Conservation (phyloP, 2,888 invertebrate species). For the Horisme vitalbata region DNA sequence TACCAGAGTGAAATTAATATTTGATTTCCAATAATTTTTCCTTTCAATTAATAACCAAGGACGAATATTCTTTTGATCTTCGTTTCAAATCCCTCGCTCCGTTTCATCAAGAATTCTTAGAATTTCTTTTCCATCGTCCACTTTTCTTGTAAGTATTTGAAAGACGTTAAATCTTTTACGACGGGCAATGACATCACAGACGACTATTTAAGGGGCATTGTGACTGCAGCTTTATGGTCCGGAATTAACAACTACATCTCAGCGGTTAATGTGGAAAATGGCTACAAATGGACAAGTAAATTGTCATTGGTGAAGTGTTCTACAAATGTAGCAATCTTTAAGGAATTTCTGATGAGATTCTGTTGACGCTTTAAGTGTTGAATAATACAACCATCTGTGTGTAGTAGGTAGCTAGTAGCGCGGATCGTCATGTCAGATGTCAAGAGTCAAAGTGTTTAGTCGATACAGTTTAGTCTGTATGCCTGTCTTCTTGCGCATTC, state of each 20-base stretch:
- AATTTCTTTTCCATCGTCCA: slow-evolving; percentile 22
- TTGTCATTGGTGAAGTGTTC: not conserved
- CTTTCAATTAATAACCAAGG: slow-evolving; percentile 15
- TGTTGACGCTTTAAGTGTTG: too few relatives aligned
- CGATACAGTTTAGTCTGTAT: too few relatives aligned
- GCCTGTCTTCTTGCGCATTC: too few relatives aligned
- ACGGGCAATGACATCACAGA: slow-evolving; percentile 40
- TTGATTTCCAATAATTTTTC: slow-evolving; percentile 17
- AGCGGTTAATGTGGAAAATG: slow-evolving; percentile 29
- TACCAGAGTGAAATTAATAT: not conserved
- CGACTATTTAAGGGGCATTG: slow-evolving; percentile 38
- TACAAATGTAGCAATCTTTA: too few relatives aligned
- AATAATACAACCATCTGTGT: too few relatives aligned
- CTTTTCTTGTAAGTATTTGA: slow-evolving; percentile 24
- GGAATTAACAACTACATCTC: slow-evolving; percentile 40
- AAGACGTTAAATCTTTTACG: slow-evolving; percentile 41
- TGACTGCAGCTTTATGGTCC: slow-evolving; percentile 42
- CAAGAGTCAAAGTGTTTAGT: too few relatives aligned
- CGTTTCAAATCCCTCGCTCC: slow-evolving; percentile 23
- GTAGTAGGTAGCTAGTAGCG: too few relatives aligned
- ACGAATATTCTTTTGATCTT: slow-evolving; percentile 27
- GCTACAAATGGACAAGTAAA: slow-evolving; percentile 23
- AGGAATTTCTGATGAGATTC: too few relatives aligned
- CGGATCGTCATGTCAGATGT: too few relatives aligned
- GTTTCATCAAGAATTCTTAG: slow-evolving; percentile 20